These are phyloP conservation scores for Zaprionus bogoriensis DNA, from an alignment of 2,888 invertebrate genomes.

Conservation along the genomic window DNA sequence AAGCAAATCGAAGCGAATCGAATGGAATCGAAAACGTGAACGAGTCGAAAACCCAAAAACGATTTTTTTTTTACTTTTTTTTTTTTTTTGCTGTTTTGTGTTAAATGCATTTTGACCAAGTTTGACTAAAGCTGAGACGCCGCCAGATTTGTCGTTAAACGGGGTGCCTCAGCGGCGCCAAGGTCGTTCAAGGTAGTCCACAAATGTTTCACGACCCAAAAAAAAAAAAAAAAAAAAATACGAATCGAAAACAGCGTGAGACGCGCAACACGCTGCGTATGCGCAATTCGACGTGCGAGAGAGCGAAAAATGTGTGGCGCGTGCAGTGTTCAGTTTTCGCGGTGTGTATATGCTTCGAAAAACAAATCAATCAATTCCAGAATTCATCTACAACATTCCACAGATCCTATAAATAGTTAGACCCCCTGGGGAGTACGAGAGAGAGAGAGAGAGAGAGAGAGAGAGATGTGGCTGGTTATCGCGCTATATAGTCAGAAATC, in stretches of 20 bases:
- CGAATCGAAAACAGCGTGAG: no score
- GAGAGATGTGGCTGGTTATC: background rate
- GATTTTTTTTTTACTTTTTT: no score
- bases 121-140: constrained; percentile 46
- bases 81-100: no score
- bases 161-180: constrained; percentile 64
- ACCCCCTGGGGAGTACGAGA: no score
- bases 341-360: no score
- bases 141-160: constrained; percentile 35
- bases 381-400: no score
- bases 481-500: background rate
- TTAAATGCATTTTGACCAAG: constrained; percentile 76
- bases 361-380: no score
- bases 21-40: constrained; percentile 4
- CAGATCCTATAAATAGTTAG: no score
- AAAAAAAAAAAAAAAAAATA: constrained; percentile 9
- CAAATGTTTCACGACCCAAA: constrained; percentile 45
- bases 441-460: background rate
- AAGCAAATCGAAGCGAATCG: constrained; percentile 14
- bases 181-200: constrained; percentile 76
- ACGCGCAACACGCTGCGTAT: constrained; percentile 63
- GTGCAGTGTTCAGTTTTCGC: no score
- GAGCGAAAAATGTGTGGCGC: no score
- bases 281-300: constrained; percentile 39
- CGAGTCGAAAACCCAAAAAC: constrained; percentile 33